Conservation (phyloP, 1,140 invertebrate species). For the Bombus superbus region DNA sequence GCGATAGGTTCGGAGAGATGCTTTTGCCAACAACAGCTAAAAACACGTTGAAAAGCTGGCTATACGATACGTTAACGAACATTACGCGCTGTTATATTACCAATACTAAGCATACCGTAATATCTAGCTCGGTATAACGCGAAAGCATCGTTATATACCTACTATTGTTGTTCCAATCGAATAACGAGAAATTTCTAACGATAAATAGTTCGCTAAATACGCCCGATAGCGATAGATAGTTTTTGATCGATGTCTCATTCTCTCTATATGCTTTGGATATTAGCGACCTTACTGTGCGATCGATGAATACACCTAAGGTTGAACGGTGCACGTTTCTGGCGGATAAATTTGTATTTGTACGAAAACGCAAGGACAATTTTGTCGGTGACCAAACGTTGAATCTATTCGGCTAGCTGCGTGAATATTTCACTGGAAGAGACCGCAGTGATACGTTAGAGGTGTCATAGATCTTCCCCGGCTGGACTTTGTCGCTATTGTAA, state of each 20-base stretch:
- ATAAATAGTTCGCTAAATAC: slow-evolving; percentile 45
- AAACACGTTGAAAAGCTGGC: slow-evolving; percentile 18
- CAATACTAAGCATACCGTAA: background rate
- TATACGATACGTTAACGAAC: slow-evolving; percentile 41
- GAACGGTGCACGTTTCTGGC: background rate
- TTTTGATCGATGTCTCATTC: no score
- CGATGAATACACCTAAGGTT: background rate
- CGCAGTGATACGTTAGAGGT: slow-evolving; percentile 5
- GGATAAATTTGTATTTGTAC: background rate
- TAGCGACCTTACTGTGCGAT: no score
- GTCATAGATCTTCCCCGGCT: slow-evolving; percentile 22
- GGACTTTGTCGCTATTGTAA: background rate
- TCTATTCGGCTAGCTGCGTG: slow-evolving; percentile 11
- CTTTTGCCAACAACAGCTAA: slow-evolving; percentile 9
- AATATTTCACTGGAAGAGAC: slow-evolving; percentile 36
- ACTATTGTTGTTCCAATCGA: background rate
- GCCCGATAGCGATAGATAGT: no score
- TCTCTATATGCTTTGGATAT: background rate
- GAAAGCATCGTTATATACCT: background rate
- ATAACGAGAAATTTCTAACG: slow-evolving; percentile 30
- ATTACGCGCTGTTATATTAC: slow-evolving; percentile 11
- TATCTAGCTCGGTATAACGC: background rate
- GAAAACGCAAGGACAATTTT: slow-evolving; percentile 2
- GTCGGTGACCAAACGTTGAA: slow-evolving; percentile 22
- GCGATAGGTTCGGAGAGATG: background rate